Base-by-base conservation (phyloP, 2,888 invertebrate species). In the Choreutis nemorana region DNA sequence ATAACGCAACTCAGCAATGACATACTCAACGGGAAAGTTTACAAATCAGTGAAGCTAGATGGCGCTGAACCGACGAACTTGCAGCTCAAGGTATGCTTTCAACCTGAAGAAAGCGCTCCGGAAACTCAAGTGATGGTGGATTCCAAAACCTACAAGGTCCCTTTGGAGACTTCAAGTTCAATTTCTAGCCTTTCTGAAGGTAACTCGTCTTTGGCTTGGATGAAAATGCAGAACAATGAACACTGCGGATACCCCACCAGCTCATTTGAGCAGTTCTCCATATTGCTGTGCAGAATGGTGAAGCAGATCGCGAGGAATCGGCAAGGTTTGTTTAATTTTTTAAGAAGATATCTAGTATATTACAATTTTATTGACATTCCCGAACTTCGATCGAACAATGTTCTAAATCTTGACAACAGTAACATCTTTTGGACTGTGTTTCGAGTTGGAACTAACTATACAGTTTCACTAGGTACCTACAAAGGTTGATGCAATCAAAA, bases 251-350 rank as follows among this genome's bases (percentile, higher is more conserved):
- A 82, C 31, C 67, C 81, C 0, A 77, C 81, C 1, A 78, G 85
- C 0, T 68, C 67, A 23, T 77, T 80, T 44, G 63, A 77, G 26
- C 87, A 87, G 50, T 87, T 87, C 42, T 58, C 61, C 20, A 81
- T 85, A 31, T 50, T 87, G 12, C 51, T 85, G 21, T 61, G 67
- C 20, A 61, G 86, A 30, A 87, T 87, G 86, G 35, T 84, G 45
- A 55, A 77, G 38, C 84, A 86, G 43, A 83, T 82, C 37, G 55
- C 68, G 14, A 73, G 87, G 37, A 85, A 86, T 41, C 77, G 67
- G 30, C 68, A 79, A 68, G 81, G 83, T 82, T 34, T 48, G 47
- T 36, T 16, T 5, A 21, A 31, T 24, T 23, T 24, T 29, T 25
- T 24, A n/a, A n/a, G n/a, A n/a, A n/a, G n/a, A n/a, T n/a, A n/a